Conservation (phyloP, 1,140 invertebrate species). For the Caenorhabditis elegans region WBcel235 BX284606.5:5334001-5334500, state of each 20-base stretch:
- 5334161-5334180: no score
- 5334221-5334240: no score
- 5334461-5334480: not conserved
- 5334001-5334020: not conserved
- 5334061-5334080: no score
- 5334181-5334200: no score
- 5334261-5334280: not conserved
- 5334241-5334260: not conserved
- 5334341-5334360: not conserved
- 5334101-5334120: not conserved
- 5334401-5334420: no score
- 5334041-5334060: no score
- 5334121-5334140: not conserved
- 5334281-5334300: not conserved
- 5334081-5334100: constrained; percentile 3
- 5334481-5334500: not conserved
- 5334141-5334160: no score
- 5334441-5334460: not conserved
- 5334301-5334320: not conserved
- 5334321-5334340: not conserved
- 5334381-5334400: not conserved
- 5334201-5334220: no score
- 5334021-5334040: no score
- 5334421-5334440: not conserved
- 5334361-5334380: not conserved